A percentile compares a stretch with the other conserved stretches of the same genome.
phyloP scores from a whole-genome alignment of 2,113 vertebrate genomes.

The Chaetorhynchus papuensis region DNA sequence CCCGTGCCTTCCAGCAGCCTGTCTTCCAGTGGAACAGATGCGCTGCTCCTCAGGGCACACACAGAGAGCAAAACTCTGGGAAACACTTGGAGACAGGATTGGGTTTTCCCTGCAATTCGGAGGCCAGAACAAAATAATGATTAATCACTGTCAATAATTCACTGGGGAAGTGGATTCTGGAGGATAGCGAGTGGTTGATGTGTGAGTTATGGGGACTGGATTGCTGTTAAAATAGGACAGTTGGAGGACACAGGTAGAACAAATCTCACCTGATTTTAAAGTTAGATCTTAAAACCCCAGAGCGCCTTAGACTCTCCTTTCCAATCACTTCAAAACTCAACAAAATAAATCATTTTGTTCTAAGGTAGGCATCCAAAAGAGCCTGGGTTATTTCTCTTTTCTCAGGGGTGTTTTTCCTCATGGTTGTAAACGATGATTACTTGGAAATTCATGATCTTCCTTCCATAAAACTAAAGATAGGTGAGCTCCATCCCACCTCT shows the following conservation, averaged over 20 bases:
- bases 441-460: not conserved
- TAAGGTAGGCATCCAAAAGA: not conserved
- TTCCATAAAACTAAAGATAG: not conserved
- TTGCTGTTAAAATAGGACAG: not conserved
- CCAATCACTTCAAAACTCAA: not conserved
- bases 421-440: not conserved
- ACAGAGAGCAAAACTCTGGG: fast-evolving
- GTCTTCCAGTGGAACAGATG: not conserved
- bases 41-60: not conserved
- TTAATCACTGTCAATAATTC: not conserved
- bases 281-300: not conserved
- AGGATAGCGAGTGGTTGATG: not conserved
- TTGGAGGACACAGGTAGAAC: not conserved
- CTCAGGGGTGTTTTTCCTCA: not conserved
- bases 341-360: not conserved
- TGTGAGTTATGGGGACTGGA: not conserved
- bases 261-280: not conserved
- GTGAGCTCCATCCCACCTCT: not conserved
- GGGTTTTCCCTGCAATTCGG: fast-evolving
- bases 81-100: not conserved
- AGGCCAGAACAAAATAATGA: not conserved
- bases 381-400: not conserved
- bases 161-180: not conserved
- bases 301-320: not conserved
- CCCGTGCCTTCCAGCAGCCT: not conserved